Evolutionary conservation across 2,113 vertebrate species (phyloP).

Genomic region (Arizona elegans): DNA sequence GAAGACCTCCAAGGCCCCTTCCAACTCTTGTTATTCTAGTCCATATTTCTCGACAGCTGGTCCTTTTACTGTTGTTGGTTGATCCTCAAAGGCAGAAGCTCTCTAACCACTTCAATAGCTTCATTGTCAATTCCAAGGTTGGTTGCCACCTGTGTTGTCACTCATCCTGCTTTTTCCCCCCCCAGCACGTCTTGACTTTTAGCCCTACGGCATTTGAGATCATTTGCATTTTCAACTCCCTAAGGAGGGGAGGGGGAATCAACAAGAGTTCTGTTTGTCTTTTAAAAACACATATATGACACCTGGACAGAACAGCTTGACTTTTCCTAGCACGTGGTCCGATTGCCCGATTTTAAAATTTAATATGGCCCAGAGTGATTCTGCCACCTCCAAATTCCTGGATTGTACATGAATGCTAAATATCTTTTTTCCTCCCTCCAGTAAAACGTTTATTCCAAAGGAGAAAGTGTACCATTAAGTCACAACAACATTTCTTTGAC

Average conservation of each 20-base stretch:
- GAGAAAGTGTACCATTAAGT: background rate
- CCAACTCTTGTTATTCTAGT: too few species aligned
- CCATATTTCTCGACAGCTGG: background rate
- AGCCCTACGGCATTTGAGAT: background rate
- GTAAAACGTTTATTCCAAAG: background rate
- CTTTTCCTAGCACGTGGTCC: background rate
- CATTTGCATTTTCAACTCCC: background rate
- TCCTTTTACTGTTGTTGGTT: background rate
- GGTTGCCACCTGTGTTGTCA: background rate
- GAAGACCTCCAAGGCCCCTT: too few species aligned
- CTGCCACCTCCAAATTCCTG: background rate
- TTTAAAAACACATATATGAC: background rate
- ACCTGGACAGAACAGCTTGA: background rate
- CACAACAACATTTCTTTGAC: background rate
- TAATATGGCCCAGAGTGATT: background rate
- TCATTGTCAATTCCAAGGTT: background rate
- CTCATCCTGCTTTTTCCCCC: background rate
- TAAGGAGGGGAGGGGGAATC: background rate
- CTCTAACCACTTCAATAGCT: background rate
- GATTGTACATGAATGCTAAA: background rate
- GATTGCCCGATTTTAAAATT: background rate
- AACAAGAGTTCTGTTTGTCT: background rate
- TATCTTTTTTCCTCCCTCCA: background rate
- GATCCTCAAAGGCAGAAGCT: background rate
- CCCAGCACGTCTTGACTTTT: background rate